Evolutionary conservation across 1,140 invertebrate genomes (phyloP).

Genomic region (Neodiprion lecontei): DNA sequence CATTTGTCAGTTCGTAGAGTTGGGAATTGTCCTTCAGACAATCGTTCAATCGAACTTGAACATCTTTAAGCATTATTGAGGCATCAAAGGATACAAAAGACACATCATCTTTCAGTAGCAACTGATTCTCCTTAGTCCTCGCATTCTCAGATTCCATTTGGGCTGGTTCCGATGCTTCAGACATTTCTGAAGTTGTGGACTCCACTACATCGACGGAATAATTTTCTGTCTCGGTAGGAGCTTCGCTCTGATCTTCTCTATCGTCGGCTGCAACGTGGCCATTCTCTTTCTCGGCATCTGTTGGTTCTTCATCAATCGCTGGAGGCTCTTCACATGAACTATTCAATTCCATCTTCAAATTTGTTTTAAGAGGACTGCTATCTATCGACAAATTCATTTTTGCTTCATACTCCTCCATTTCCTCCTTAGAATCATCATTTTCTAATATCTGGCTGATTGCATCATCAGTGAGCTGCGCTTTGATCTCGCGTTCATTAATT

Average conservation of each 20-base stretch:
- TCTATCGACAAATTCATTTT: constrained; percentile 31
- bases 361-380: constrained; percentile 17
- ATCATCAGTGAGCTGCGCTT: neutral
- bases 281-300: neutral
- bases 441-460: neutral
- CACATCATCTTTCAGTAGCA: constrained; percentile 25
- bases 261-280: neutral
- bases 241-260: constrained; percentile 22
- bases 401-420: constrained; percentile 27
- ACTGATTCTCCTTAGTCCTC: neutral
- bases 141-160: constrained; percentile 26
- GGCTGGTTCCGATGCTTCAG: constrained; percentile 27
- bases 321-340: neutral
- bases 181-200: constrained; percentile 42
- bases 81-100: constrained; percentile 45
- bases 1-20: constrained; percentile 27
- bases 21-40: constrained; percentile 49
- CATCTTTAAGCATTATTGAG: constrained; percentile 48
- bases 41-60: constrained; percentile 50
- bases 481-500: neutral
- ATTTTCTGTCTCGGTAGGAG: constrained; percentile 35
- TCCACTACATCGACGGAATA: constrained; percentile 42
- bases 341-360: constrained; percentile 17
- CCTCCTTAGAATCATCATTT: neutral
- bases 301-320: constrained; percentile 16